Base-by-base conservation (phyloP, 2,888 invertebrate genomes). In the Tinea semifulvella region DNA sequence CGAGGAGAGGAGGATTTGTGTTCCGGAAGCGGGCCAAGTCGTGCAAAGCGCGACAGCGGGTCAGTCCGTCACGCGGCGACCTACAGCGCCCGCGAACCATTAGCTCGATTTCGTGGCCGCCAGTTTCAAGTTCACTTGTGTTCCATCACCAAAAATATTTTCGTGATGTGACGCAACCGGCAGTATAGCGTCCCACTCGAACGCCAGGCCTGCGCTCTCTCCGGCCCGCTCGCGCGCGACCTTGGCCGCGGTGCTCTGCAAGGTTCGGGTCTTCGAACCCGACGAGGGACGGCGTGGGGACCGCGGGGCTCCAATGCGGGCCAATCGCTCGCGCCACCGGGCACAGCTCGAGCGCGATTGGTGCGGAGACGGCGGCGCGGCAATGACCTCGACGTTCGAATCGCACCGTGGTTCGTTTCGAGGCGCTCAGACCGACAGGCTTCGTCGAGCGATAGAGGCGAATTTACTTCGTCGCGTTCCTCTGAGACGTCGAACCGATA, bases 241-340 rank as follows among this genome's bases (percentile, higher is more conserved):
- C 87, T 86, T 87, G 87, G 87, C 88, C 86, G 88, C 89, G 86
- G 89, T 85, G 89, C 88, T 89, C 89, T 89, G 89, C 90, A 90
- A 90, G 90, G 90, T 89, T 88, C 88, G 82, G 85, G 88, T 85
- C 89, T 88, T 87, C 88, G 89, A 89, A 88, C 89, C 86, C 76
- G 56, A 59, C 60, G 65, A 55, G 60, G 55, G 58, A 60, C 56
- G 74, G 56, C 64, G 65, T 54, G 58, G 50, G 69, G 64, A 64
- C 67, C 57, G 68, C 66, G 58, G 64, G 75, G 65, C 60, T 73
- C 56, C 50, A 51, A 53, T 58, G 62, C 71, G 74, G 61, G 61
- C 81, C 76, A 79, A 75, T 76, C 60, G 66, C 65, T 63, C 60
- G 66, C 67, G 66, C 66, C 68, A 70, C 66, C 53, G 66, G 68